Evolutionary conservation across 37 sponge, comb jelly and placozoan species (phyloP), one percentile per base, ranked within the genome.

Genomic region (Axinella damicornis): DNA sequence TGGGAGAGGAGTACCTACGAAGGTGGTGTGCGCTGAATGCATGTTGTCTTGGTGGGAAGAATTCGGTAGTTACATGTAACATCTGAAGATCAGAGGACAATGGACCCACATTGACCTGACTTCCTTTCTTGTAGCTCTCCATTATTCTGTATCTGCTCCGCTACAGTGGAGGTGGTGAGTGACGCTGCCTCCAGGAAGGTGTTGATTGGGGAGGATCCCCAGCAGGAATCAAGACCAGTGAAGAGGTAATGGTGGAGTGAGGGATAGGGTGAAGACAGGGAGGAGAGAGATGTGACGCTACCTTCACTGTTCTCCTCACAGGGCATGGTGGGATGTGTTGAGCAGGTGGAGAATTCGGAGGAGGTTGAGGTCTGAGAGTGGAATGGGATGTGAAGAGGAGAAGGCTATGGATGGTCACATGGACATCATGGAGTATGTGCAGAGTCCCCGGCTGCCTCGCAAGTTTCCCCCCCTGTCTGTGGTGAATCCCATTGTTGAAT

Each of bases 111-210:
- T n/a, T n/a, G n/a, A n/a, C n/a, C n/a, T n/a, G n/a, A n/a, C n/a
- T n/a, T n/a, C n/a, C n/a, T n/a, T n/a, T n/a, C n/a, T n/a, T n/a
- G n/a, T n/a, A n/a, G n/a, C n/a, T n/a, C n/a, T n/a, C n/a, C 20
- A 13, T n/a, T 28, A n/a, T n/a, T n/a, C n/a, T n/a, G n/a, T 46
- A 46, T 46, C 9, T 46, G 38, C 39, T 41, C 30, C 36, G 0
- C 14, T 83, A 30, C 70, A 88, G 92, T 92, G 66, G 92, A 92
- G 55, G 31, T 92, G 80, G 92, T 92, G 21, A 81, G 85, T 6
- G 57, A 66, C 14, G 74, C 38, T 33, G 81, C 83, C 39, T 77
- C 71, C 25, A 67, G 87, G 37, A 77, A 70, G 57, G 36, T 80
- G 18, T 53, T 84, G 46, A 83, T 92, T 32, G 90, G 90, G 36